These are phyloP conservation scores for Erpornis zantholeuca DNA, from an alignment of 2,113 vertebrate genomes.

Conservation along the genomic window DNA sequence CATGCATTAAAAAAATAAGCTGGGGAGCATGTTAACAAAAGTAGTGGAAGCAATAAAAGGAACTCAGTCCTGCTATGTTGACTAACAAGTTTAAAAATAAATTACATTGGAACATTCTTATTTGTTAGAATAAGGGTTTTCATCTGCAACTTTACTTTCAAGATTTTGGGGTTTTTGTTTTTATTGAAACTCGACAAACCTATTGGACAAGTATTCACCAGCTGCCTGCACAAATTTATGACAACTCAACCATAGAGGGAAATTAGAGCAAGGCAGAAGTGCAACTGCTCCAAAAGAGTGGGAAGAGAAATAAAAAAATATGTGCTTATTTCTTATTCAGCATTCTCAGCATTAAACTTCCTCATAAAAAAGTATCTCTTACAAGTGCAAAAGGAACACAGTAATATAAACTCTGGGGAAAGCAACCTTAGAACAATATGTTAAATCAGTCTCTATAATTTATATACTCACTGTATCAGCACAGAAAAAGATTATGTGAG, in stretches of 20 bases:
- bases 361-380: not conserved
- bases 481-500: not conserved
- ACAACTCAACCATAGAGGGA: not conserved
- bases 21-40: not conserved
- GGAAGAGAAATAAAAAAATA: not conserved
- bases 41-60: not conserved
- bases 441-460: not conserved
- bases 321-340: not conserved
- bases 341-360: not conserved
- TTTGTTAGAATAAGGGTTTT: not conserved
- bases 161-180: not conserved
- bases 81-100: not conserved
- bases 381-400: not conserved
- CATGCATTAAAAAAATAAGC: not conserved
- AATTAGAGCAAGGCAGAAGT: not conserved
- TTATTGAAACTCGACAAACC: not conserved
- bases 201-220: not conserved
- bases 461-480: not conserved
- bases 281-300: not conserved
- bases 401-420: not conserved
- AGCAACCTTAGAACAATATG: not conserved
- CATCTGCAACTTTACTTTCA: not conserved
- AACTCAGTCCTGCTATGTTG: not conserved
- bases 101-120: not conserved
- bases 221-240: not conserved